These are phyloP conservation scores for Pygmarrhopalites habei DNA, from an alignment of 1,140 invertebrate species.

Conservation along the genomic window DNA sequence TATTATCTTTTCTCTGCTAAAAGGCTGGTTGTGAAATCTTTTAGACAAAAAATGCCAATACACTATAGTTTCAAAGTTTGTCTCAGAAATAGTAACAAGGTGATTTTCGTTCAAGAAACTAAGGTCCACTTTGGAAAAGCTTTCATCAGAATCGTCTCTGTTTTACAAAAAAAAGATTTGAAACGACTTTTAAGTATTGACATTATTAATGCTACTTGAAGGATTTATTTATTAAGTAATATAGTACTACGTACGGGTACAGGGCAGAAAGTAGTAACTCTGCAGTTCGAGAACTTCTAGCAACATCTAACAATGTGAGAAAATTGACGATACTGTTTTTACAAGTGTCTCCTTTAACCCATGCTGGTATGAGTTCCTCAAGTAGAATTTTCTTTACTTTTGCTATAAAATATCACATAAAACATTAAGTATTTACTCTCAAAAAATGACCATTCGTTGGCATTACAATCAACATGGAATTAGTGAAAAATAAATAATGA, in stretches of 20 bases:
- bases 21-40: background rate
- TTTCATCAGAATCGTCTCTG: slow-evolving; percentile 14
- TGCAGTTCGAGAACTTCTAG: background rate
- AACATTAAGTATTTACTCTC: no score
- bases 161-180: no score
- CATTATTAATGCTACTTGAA: no score
- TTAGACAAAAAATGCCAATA: slow-evolving; percentile 14
- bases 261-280: slow-evolving; percentile 1
- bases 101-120: slow-evolving; percentile 7
- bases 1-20: slow-evolving; percentile 4
- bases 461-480: background rate
- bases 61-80: slow-evolving; percentile 10
- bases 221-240: no score
- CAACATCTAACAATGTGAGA: background rate
- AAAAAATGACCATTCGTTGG: background rate
- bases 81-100: background rate
- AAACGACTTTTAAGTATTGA: no score
- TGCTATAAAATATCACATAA: background rate
- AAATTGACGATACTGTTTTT: slow-evolving; percentile 4
- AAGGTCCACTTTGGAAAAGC: background rate
- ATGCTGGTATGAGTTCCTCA: background rate
- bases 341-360: background rate
- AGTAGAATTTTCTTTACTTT: background rate
- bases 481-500: background rate
- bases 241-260: background rate